Evolutionary conservation across 1,140 invertebrate genomes (phyloP).

Genomic region (Platyura marginata): DNA sequence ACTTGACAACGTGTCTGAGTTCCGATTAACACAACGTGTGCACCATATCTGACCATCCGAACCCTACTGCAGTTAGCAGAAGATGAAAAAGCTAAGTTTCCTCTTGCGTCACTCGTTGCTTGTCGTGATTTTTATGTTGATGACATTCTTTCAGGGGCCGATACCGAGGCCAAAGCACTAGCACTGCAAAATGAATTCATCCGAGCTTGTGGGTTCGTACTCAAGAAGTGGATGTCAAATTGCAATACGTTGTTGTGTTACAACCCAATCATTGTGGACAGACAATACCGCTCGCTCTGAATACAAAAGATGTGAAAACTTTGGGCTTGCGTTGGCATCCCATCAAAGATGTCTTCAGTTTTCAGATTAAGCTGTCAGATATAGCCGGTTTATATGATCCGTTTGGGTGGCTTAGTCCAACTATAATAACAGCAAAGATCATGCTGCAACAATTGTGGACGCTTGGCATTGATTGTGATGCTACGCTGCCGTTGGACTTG

Average conservation of each 20-base stretch:
- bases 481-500: constrained; percentile 6
- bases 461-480: constrained; percentile 15
- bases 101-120: constrained; percentile 5
- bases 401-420: constrained; percentile 21
- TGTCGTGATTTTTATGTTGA: constrained; percentile 24
- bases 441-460: constrained; percentile 22
- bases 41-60: constrained; percentile 17
- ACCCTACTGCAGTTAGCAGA: constrained; percentile 17
- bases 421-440: constrained; percentile 19
- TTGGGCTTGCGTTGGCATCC: constrained; percentile 2
- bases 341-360: background rate
- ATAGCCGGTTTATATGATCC: constrained; percentile 17
- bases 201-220: constrained; percentile 7
- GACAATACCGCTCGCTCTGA: background rate
- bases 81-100: constrained; percentile 9
- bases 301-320: constrained; percentile 1
- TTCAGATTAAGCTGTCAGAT: constrained; percentile 8
- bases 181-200: constrained; percentile 7
- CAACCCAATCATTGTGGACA: background rate
- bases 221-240: constrained; percentile 14
- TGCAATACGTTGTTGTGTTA: constrained; percentile 2
- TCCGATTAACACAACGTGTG: constrained; percentile 11
- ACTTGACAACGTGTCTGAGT: constrained; percentile 7
- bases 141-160: constrained; percentile 21
- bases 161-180: constrained; percentile 6